Percentiles rank a stretch among this genome's conserved stretches.
Conservation (phyloP, 1,140 invertebrate species). For the Psix sp. region DNA sequence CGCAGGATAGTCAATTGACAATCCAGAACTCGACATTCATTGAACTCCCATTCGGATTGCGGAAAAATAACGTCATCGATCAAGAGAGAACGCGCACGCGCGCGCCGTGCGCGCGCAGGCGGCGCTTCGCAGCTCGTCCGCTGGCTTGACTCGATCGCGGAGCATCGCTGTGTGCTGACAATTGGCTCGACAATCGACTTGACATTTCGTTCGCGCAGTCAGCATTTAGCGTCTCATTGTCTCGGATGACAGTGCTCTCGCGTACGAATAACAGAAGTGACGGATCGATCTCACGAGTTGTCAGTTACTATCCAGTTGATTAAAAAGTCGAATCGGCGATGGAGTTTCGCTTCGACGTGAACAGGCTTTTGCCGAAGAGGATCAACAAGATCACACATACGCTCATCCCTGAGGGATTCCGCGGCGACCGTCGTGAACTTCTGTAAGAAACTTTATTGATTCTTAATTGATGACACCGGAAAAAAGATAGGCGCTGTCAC, state of each 20-base stretch:
- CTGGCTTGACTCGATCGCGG: not conserved
- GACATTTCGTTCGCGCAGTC: not conserved
- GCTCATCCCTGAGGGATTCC: slow-evolving; percentile 80
- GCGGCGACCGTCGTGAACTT: slow-evolving; percentile 78
- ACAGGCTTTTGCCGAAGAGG: slow-evolving; percentile 78
- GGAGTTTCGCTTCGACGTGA: slow-evolving; percentile 82
- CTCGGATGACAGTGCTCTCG: not conserved
- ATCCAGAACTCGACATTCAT: not conserved
- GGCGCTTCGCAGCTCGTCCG: not conserved
- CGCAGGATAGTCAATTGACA: too few relatives aligned
- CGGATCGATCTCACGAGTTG: not conserved
- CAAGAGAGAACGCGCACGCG: not conserved
- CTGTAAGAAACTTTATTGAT: too few relatives aligned
- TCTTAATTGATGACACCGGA: too few relatives aligned
- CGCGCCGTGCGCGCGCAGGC: not conserved
- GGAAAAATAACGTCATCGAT: slow-evolving; percentile 2
- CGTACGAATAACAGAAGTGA: not conserved
- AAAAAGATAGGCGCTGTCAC: too few relatives aligned
- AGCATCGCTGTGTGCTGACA: not conserved
- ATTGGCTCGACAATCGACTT: slow-evolving; percentile 1
- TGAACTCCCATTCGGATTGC: not conserved
- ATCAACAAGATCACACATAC: slow-evolving; percentile 80
- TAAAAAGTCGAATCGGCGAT: slow-evolving; percentile 72
- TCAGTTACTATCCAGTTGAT: not conserved
- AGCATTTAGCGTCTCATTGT: not conserved